phyloP scores from a whole-genome alignment of 2,888 invertebrate species.

The Cryptus armator region DNA sequence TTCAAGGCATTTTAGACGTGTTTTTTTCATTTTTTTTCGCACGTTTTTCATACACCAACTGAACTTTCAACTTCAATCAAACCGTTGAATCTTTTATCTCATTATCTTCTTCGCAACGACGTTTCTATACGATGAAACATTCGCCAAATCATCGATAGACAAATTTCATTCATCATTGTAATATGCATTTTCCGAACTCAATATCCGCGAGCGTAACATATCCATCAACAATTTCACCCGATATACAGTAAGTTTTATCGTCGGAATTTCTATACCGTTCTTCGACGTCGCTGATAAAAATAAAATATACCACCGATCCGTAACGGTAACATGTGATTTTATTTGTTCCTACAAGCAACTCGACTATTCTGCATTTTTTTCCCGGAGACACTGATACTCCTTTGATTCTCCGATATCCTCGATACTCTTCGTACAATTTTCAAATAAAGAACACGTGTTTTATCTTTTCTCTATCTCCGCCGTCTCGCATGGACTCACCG shows the following conservation, averaged over 20 bases:
- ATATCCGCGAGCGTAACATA: too few species aligned
- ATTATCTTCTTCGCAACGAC: too few species aligned
- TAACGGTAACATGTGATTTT: constrained; percentile 3
- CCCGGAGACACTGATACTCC: background rate
- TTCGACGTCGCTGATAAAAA: background rate
- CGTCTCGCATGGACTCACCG: constrained; percentile 27
- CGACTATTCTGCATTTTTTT: constrained; percentile 3
- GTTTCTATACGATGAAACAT: too few species aligned
- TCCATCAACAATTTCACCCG: too few species aligned
- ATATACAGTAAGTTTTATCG: background rate
- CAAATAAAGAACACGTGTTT: constrained; percentile 65
- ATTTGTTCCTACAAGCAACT: background rate
- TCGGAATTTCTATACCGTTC: background rate
- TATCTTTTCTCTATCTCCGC: constrained; percentile 58
- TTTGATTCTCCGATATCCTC: constrained; percentile 9
- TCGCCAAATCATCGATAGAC: too few species aligned
- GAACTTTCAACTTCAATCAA: too few species aligned
- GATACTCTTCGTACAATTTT: constrained; percentile 47
- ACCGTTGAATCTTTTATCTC: too few species aligned
- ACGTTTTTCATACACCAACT: too few species aligned
- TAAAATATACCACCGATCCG: background rate
- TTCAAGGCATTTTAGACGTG: too few species aligned
- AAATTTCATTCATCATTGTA: too few species aligned
- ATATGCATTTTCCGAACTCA: too few species aligned
- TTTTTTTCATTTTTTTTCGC: too few species aligned